These are phyloP conservation scores for Kryptolebias marmoratus DNA, from an alignment of 2,113 vertebrate species.

Conservation along the genomic window DNA sequence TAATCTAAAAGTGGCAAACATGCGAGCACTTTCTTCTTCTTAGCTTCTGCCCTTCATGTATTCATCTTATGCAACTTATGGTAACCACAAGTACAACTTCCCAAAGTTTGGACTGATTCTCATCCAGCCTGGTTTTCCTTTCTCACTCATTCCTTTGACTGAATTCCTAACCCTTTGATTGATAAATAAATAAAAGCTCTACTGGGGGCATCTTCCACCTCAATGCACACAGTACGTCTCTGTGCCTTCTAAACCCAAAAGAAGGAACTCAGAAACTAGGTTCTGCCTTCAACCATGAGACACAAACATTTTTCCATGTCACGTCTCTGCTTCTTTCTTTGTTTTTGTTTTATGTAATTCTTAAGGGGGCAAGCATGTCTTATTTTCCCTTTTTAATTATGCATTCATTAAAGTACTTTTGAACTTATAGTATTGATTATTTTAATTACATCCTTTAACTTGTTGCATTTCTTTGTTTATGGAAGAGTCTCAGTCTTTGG, in stretches of 20 bases:
- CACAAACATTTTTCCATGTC: slow-evolving; percentile 58
- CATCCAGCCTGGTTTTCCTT: slow-evolving; percentile 24
- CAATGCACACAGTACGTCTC: slow-evolving; percentile 55
- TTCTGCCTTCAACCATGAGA: slow-evolving; percentile 62
- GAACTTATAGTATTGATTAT: slow-evolving; percentile 74
- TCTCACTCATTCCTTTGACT: slow-evolving; percentile 1
- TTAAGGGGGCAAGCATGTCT: slow-evolving; percentile 76
- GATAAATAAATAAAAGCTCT: slow-evolving; percentile 79
- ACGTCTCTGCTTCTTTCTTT: slow-evolving; percentile 55
- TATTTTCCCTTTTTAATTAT: slow-evolving; percentile 77
- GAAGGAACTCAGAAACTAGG: slow-evolving; percentile 60
- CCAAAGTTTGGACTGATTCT: slow-evolving; percentile 30
- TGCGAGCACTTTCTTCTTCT: background rate
- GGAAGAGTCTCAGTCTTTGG: slow-evolving; percentile 72
- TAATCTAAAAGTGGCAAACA: slow-evolving; percentile 19
- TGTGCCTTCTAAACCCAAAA: slow-evolving; percentile 61
- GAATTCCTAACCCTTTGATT: slow-evolving; percentile 61
- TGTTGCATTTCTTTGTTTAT: slow-evolving; percentile 77
- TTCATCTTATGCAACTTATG: slow-evolving; percentile 32
- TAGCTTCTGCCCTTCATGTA: background rate
- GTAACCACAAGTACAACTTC: slow-evolving; percentile 33
- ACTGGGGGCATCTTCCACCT: slow-evolving; percentile 71
- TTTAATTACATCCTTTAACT: slow-evolving; percentile 75
- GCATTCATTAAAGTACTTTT: slow-evolving; percentile 81
- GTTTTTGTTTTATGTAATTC: slow-evolving; percentile 72